Base-by-base conservation (phyloP, 2,797 vertebrate genomes). In the Acrossocheilus wenchowensis region DNA sequence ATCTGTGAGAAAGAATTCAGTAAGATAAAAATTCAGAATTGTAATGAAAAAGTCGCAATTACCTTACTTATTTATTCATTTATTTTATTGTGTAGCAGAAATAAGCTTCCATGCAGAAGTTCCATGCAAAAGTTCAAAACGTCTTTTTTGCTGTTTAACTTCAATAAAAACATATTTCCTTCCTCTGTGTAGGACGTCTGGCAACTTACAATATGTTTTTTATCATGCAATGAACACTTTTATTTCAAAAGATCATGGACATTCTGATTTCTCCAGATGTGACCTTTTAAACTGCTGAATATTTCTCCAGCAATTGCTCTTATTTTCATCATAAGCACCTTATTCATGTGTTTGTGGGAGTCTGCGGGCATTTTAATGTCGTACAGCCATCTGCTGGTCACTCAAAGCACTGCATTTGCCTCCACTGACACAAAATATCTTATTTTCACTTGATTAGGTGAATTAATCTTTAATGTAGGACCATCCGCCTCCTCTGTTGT, bases 401-500 rank as follows among this genome's bases (percentile, higher is more conserved):
- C 45, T 30, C 6, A 19, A n/a, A 34, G 75, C 39, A 6, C 71
- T 84, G 30, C 71, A 3, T 2, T 12, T 0, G 52, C 54, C 2
- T 69, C 21, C 66, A 10, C 66, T 41, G n/a, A 64, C 69, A 64
- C 21, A 77, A 74, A 50, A 23, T 5, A 15, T n/a, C 36, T 71
- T 30, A 41, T 60, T 69, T 41, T n/a, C 34, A 64, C 68, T 77
- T 66, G 41, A 62, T 30, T 64, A 68, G 2, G 41, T 26, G 19
- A 26, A 83, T 54, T 19, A 68, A 72, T 78, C 82, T 81, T 78
- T 87, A 82, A 45, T 78, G 23, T 60, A 81, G 77, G 81, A 82
- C 84, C 81, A 34, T 81, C 60, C 11, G 4, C 62, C 84, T 71
- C 50, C 81, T 77, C 75, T 26, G 52, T 89, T 81, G 84, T 83